Evolutionary conservation across 2,113 vertebrate genomes (phyloP).

Genomic region (Lycaon pictus): DNA sequence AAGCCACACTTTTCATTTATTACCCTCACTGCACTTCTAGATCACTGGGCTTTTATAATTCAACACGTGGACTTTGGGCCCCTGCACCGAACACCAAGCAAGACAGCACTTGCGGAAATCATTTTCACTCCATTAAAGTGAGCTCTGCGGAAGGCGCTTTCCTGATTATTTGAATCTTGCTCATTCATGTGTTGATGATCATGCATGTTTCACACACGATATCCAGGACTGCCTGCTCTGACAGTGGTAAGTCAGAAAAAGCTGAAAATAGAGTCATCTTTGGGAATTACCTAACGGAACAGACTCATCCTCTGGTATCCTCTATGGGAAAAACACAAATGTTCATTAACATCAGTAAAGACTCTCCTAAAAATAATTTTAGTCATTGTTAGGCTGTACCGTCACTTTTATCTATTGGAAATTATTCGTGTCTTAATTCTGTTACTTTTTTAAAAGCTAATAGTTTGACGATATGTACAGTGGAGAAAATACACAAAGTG

Average conservation of each 20-base stretch:
- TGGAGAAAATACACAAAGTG: conserved; percentile 39
- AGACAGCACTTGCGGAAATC: conserved; percentile 46
- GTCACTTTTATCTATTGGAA: not conserved
- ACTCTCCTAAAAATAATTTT: not conserved
- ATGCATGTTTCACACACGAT: not conserved
- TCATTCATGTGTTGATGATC: conserved; percentile 62
- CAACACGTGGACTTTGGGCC: not conserved
- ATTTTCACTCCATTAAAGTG: conserved; percentile 40
- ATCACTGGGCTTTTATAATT: conserved; percentile 62
- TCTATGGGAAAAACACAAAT: not conserved
- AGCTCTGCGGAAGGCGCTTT: not conserved
- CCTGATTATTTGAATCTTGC: conserved; percentile 59
- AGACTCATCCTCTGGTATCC: not conserved
- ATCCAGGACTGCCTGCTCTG: not conserved
- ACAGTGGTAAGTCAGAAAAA: not conserved
- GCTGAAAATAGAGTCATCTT: conserved; percentile 1
- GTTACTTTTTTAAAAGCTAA: conserved; percentile 16
- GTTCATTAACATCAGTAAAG: not conserved
- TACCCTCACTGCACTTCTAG: conserved; percentile 60
- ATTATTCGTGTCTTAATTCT: conserved; percentile 40
- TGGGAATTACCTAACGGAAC: not conserved
- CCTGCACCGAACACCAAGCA: conserved; percentile 64
- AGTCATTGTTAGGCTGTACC: conserved; percentile 13
- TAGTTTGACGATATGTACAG: conserved; percentile 25
- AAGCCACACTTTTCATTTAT: conserved; percentile 1